These are phyloP conservation scores for Oppia nitens DNA, from an alignment of 1,140 invertebrate genomes.

Conservation along the genomic window DNA sequence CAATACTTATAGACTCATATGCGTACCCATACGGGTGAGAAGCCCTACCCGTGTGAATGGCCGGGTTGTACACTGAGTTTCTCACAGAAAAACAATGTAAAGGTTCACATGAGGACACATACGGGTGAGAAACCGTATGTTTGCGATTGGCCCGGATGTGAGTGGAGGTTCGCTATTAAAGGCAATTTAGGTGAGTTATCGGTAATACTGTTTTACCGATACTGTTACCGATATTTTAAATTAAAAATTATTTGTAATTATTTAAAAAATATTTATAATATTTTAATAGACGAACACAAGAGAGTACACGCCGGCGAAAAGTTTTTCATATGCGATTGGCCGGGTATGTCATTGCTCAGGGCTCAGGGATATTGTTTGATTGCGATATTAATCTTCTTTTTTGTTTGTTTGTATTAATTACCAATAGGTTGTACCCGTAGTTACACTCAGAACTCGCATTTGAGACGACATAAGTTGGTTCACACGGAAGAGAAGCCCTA, in stretches of 20 bases:
- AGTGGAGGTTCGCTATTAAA: conserved; percentile 42
- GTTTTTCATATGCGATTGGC: conserved; percentile 47
- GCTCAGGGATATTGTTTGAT: conserved; percentile 6
- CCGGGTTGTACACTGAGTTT: conserved; percentile 32
- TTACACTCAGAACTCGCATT: conserved; percentile 5
- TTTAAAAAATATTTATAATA: not conserved
- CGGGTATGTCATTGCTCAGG: not conserved
- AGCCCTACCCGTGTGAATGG: conserved; percentile 42
- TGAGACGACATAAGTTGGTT: conserved; percentile 5
- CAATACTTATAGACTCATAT: conserved; percentile 34
- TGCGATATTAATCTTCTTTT: not conserved
- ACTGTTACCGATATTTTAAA: too few relatives aligned
- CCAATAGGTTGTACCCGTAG: conserved; percentile 4
- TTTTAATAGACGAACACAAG: not conserved
- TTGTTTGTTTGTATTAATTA: not conserved
- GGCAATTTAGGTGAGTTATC: too few relatives aligned
- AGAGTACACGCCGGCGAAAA: conserved; percentile 44
- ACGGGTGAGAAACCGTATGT: conserved; percentile 45
- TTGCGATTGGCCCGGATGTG: conserved; percentile 30
- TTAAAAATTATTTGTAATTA: too few relatives aligned
- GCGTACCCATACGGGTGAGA: conserved; percentile 45
- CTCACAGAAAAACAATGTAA: conserved; percentile 14
- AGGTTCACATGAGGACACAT: conserved; percentile 62
- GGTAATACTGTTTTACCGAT: too few relatives aligned
- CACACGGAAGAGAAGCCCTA: conserved; percentile 15